phyloP scores from a whole-genome alignment of 2,797 vertebrate genomes.

The Gymnodraco acuticeps region DNA sequence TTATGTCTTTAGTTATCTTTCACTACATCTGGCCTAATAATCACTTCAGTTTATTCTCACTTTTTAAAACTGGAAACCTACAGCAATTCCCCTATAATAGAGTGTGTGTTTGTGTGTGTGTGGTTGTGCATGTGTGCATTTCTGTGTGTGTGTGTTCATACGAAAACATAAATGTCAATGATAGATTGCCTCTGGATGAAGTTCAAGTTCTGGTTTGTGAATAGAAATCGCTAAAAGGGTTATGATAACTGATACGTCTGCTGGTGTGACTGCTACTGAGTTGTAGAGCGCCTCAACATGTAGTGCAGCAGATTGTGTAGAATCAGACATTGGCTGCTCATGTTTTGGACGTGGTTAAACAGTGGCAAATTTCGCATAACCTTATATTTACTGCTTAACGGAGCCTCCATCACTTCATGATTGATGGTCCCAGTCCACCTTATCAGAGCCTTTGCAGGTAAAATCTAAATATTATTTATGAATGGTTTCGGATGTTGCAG shows the following conservation, averaged over 20 bases:
- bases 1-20: neutral
- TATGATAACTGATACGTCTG: constrained; percentile 51
- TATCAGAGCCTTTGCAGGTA: constrained; percentile 47
- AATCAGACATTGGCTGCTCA: constrained; percentile 31
- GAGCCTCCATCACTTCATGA: constrained; percentile 33
- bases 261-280: constrained; percentile 26
- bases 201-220: constrained; percentile 36
- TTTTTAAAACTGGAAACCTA: neutral
- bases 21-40: neutral
- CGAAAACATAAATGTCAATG: constrained; percentile 29
- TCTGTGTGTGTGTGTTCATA: neutral
- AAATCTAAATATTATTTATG: constrained; percentile 74
- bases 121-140: neutral
- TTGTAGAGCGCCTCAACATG: neutral
- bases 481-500: constrained; percentile 65
- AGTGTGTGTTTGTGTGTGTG: neutral
- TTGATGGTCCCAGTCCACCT: constrained; percentile 38
- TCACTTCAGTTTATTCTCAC: neutral
- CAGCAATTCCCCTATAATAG: neutral
- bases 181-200: constrained; percentile 36
- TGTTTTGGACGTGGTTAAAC: constrained; percentile 31
- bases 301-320: constrained; percentile 19
- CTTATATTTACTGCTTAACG: constrained; percentile 19
- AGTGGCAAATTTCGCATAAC: constrained; percentile 37
- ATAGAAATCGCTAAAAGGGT: constrained; percentile 53